Evolutionary conservation across 2,888 invertebrate species (phyloP).

Genomic region (Arrhopalites spinosus): DNA sequence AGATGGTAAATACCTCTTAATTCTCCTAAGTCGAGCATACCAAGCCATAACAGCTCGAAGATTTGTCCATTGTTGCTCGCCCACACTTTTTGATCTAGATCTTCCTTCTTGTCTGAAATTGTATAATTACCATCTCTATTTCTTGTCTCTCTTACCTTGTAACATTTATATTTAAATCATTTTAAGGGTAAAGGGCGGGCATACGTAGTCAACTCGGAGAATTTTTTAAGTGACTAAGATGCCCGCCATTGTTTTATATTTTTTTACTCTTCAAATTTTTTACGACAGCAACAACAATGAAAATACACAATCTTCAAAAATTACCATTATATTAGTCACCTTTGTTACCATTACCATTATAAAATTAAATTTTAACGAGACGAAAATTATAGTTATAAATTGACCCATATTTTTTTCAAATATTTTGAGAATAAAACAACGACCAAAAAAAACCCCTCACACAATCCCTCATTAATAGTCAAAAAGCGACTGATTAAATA

Average conservation of each 20-base stretch:
- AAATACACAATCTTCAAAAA: no score
- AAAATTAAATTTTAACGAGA: no score
- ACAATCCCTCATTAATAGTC: neutral
- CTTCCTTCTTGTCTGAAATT: slow-evolving; percentile 56
- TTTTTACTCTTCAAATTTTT: no score
- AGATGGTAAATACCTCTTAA: slow-evolving; percentile 72
- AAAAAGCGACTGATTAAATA: no score
- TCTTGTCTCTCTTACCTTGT: slow-evolving; percentile 8
- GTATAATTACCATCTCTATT: slow-evolving; percentile 32
- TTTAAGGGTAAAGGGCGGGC: neutral
- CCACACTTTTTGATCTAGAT: slow-evolving; percentile 58
- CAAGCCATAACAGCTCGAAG: slow-evolving; percentile 86
- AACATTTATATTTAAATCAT: neutral
- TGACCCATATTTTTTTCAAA: no score
- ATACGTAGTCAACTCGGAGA: neutral
- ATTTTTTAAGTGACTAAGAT: neutral
- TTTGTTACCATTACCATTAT: no score
- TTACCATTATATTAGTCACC: no score
- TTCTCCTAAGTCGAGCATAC: slow-evolving; percentile 85
- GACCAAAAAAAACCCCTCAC: neutral
- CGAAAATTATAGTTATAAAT: no score
- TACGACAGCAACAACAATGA: no score
- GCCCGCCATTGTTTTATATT: no score
- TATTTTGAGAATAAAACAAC: neutral
- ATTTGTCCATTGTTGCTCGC: slow-evolving; percentile 80